Conservation (phyloP, 2,113 vertebrate species). For the Poeciliopsis retropinna region DNA sequence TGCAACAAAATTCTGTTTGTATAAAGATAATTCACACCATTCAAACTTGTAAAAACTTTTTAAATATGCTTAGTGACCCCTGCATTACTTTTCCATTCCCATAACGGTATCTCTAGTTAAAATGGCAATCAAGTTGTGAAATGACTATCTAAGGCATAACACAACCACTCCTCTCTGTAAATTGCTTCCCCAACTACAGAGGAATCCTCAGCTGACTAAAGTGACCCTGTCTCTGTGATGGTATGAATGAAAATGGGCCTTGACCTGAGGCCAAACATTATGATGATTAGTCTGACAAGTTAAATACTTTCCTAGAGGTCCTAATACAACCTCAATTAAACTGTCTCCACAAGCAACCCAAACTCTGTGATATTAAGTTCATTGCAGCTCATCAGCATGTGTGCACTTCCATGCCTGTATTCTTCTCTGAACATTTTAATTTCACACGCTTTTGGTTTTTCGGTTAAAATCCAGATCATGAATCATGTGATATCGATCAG, state of each 20-base stretch:
- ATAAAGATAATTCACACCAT: slow-evolving; percentile 4
- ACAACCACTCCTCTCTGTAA: slow-evolving; percentile 18
- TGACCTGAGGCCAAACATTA: slow-evolving; percentile 61
- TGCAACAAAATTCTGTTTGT: slow-evolving; percentile 28
- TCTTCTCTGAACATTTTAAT: slow-evolving; percentile 69
- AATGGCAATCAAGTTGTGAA: slow-evolving; percentile 16
- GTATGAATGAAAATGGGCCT: slow-evolving; percentile 53
- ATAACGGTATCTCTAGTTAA: slow-evolving; percentile 26
- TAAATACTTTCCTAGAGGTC: slow-evolving; percentile 56
- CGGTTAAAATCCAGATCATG: slow-evolving; percentile 47
- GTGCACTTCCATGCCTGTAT: slow-evolving; percentile 34
- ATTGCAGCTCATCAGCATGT: slow-evolving; percentile 59
- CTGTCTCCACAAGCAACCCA: slow-evolving; percentile 24
- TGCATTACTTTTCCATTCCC: slow-evolving; percentile 7
- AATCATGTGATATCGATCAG: slow-evolving; percentile 56
- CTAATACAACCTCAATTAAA: slow-evolving; percentile 70
- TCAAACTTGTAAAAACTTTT: slow-evolving; percentile 23
- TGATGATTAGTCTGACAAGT: slow-evolving; percentile 66
- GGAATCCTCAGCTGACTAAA: slow-evolving; percentile 38
- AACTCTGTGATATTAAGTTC: slow-evolving; percentile 39
- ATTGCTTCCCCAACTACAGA: slow-evolving; percentile 27
- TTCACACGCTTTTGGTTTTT: slow-evolving; percentile 70
- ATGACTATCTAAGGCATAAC: slow-evolving; percentile 54
- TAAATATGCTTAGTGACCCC: slow-evolving; percentile 17
- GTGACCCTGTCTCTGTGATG: slow-evolving; percentile 43